Percentiles rank a stretch among this genome's conserved stretches.
These are phyloP conservation scores for Taenioides sp. DNA, from an alignment of 2,797 vertebrate species.

Conservation along the genomic window DNA sequence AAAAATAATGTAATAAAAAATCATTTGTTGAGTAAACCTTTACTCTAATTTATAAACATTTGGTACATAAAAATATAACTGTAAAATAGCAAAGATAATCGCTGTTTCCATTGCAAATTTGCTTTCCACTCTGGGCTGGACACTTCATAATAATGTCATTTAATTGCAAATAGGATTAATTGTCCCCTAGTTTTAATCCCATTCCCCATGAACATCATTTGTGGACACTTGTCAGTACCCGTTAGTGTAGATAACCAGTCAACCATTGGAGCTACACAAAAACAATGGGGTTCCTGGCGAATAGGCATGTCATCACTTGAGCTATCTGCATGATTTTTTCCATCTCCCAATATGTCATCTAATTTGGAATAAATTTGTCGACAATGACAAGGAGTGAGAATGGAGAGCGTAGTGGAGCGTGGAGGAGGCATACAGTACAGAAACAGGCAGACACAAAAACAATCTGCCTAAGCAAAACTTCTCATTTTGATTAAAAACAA, in stretches of 20 bases:
- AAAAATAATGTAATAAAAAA: too few species aligned
- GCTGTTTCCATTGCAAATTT: not conserved
- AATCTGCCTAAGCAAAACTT: slow-evolving; percentile 75
- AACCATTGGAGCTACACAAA: slow-evolving; percentile 40
- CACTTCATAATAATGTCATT: slow-evolving; percentile 1
- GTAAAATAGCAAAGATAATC: not conserved
- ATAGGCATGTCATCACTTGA: slow-evolving; percentile 48
- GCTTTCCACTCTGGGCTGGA: not conserved
- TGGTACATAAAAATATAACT: not conserved
- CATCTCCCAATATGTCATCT: slow-evolving; percentile 62
- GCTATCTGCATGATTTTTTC: slow-evolving; percentile 65
- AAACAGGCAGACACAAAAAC: slow-evolving; percentile 43
- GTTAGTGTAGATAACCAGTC: slow-evolving; percentile 11
- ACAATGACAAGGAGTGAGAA: slow-evolving; percentile 33
- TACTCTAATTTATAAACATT: too few species aligned
- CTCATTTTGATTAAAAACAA: slow-evolving; percentile 80
- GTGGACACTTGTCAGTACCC: slow-evolving; percentile 29
- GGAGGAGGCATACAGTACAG: slow-evolving; percentile 1
- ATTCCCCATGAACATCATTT: slow-evolving; percentile 19
- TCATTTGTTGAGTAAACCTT: too few species aligned
- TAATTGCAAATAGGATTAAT: slow-evolving; percentile 13
- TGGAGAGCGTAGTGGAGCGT: slow-evolving; percentile 44
- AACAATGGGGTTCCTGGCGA: slow-evolving; percentile 50
- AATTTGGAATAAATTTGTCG: slow-evolving; percentile 72
- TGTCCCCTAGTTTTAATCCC: slow-evolving; percentile 10